These are phyloP conservation scores for Eptatretus burgeri DNA, from an alignment of 2,113 vertebrate genomes.

Conservation along the genomic window DNA sequence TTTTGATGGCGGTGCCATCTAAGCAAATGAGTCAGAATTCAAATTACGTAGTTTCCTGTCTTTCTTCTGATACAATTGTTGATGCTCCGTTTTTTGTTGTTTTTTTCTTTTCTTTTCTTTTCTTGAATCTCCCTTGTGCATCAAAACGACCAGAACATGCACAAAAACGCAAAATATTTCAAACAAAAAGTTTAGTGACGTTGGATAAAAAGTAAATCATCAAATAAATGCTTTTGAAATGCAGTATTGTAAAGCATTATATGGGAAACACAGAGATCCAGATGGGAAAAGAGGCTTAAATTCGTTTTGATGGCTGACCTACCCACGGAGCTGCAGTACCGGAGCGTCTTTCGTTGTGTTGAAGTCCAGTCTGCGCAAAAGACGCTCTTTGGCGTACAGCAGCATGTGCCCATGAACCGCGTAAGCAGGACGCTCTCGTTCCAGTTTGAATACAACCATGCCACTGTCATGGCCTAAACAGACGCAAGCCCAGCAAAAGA, in stretches of 20 bases:
- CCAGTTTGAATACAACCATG: slow-evolving; percentile 90
- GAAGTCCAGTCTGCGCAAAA: slow-evolving; percentile 72
- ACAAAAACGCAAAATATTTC: not conserved
- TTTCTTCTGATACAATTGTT: too few relatives aligned
- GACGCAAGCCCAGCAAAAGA: not conserved
- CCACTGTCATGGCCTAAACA: slow-evolving; percentile 55
- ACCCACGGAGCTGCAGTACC: slow-evolving; percentile 85
- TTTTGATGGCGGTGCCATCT: too few relatives aligned
- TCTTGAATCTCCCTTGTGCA: too few relatives aligned
- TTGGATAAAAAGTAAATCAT: not conserved
- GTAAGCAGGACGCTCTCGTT: slow-evolving; percentile 60
- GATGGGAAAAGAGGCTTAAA: too few relatives aligned
- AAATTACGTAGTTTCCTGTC: too few relatives aligned
- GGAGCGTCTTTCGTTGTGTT: slow-evolving; percentile 76
- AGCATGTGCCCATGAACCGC: slow-evolving; percentile 58
- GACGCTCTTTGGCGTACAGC: slow-evolving; percentile 72
- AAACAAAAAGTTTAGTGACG: not conserved
- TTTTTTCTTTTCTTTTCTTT: too few relatives aligned
- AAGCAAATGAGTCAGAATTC: too few relatives aligned
- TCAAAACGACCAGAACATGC: too few relatives aligned
- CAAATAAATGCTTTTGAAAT: not conserved
- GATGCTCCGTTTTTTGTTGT: too few relatives aligned
- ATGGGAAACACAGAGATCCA: not conserved
- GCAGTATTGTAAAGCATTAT: not conserved
- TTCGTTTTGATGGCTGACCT: not conserved